Evolutionary conservation across 2,113 vertebrate species (phyloP), one percentile per base, ranked within the genome.

Genomic region (Myocastor coypus): DNA sequence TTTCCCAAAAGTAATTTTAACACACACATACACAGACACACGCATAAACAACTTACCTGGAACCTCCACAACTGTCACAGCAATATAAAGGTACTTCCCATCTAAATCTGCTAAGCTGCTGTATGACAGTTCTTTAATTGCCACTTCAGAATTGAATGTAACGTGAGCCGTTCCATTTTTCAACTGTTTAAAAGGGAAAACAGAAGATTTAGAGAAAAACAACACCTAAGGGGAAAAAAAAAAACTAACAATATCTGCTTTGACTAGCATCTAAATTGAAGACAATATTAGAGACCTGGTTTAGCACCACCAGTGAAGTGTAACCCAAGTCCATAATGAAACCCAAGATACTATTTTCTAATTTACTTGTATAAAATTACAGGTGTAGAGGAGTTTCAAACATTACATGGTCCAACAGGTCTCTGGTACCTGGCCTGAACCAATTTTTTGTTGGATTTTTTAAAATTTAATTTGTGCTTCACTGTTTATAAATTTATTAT

Each of bases 21-120:
- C 40, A 71, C 64, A 90, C n/a, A 91, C 64, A 83, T 19, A 83
- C 52, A 87, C 69, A 63, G 17, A 95, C 71, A 75, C 73, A 55
- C 50, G 20, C 75, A 78, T 42, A 77, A 81, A 63, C 28, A 10
- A 66, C 75, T 98, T 97, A 98, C 98, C 98, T 3, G 34, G 28
- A 28, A 98, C 91, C 55, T 99, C 99, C 81, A 98, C 83, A 80
- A 99, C 98, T 12, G 97, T 98, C 46, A 98, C 98, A 8, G 95
- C 97, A 88, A 99, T 97, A 82, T 98, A 98, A 82, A 99, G 98
- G 84, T 95, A 98, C 3, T 95, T 98, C 3, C 98, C 91, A 64
- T 98, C 96, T 91, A 99, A 24, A 10, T 98, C 98, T 93, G 98
- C 98, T 12, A 99, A 96, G 22, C 96, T 96, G 6, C 87, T 12